Evolutionary conservation across 1,140 invertebrate species (phyloP), one percentile per base, ranked within the genome.

Genomic region (Anastatus disparis): DNA sequence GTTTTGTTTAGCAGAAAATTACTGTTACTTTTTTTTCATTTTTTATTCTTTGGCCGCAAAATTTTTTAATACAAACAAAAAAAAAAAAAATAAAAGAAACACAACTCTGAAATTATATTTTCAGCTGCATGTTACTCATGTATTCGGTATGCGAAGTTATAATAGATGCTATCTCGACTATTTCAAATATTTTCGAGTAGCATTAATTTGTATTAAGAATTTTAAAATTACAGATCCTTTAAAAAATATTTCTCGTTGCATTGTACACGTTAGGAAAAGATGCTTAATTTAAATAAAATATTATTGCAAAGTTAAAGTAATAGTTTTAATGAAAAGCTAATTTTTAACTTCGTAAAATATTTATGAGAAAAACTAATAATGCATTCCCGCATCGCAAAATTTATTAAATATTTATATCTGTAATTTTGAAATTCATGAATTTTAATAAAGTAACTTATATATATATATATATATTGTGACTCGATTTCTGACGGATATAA

Each of bases 381-480:
- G 2, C 31, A 35, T 44, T 44, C 44, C 12, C 38, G 6, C 38
- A 61, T 44, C 58, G 35, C 58, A 20, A 17, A 17, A 20, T 44
- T 35, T 29, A 42, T 61, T 61, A 61, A 61, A 61, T 61, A 61
- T 61, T 61, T 61, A 61, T 61, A 61, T n/a, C n/a, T 44, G 38
- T 44, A 42, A 61, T 61, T 61, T 61, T 26, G 26, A 44, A 61
- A 27, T 61, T 44, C 40, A 61, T 61, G 40, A 61, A 61, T 61
- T 61, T 61, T 44, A 61, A 61, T 61, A 29, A n/a, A 44, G 24
- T n/a, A 15, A 61, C 24, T 42, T 44, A 44, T 29, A 27, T 24
- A 40, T 40, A n/a, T n/a, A n/a, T n/a, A n/a, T n/a, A n/a, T n/a
- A 35, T 35, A 4, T 4, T 35, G 10, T 10, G 38, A 26, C 38